These are phyloP conservation scores for Smutsia temminckii DNA, from an alignment of 2,797 vertebrate species.

Conservation along the genomic window DNA sequence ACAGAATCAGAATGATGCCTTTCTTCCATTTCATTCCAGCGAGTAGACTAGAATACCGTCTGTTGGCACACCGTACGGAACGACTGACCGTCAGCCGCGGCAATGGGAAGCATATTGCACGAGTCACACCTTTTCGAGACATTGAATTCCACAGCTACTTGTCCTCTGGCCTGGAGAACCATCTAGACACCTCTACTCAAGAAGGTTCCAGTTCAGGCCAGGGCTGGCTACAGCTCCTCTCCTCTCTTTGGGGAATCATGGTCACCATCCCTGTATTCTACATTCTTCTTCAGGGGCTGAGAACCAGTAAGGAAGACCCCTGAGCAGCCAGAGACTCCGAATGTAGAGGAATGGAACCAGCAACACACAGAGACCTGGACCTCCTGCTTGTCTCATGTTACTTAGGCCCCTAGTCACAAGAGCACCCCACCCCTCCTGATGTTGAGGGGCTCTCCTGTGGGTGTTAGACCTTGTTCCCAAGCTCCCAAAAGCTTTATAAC, in stretches of 20 bases:
- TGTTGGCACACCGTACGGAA: neutral
- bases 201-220: neutral
- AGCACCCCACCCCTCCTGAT: fast-evolving
- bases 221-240: neutral
- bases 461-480: neutral
- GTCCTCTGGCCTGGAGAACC: neutral
- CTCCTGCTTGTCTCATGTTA: neutral
- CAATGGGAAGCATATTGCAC: neutral
- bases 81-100: neutral
- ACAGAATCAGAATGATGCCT: neutral
- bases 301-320: neutral
- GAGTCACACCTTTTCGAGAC: neutral
- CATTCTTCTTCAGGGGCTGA: neutral
- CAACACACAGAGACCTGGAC: fast-evolving
- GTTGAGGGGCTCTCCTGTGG: neutral
- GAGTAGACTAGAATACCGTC: neutral
- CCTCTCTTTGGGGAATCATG: neutral
- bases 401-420: neutral
- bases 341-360: neutral
- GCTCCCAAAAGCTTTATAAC: neutral
- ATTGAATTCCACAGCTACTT: neutral
- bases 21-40: neutral
- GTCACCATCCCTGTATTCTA: neutral
- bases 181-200: neutral
- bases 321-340: neutral